These are phyloP conservation scores for Artibeus jamaicensis DNA, from an alignment of 2,797 vertebrate species.

Conservation along the genomic window DNA sequence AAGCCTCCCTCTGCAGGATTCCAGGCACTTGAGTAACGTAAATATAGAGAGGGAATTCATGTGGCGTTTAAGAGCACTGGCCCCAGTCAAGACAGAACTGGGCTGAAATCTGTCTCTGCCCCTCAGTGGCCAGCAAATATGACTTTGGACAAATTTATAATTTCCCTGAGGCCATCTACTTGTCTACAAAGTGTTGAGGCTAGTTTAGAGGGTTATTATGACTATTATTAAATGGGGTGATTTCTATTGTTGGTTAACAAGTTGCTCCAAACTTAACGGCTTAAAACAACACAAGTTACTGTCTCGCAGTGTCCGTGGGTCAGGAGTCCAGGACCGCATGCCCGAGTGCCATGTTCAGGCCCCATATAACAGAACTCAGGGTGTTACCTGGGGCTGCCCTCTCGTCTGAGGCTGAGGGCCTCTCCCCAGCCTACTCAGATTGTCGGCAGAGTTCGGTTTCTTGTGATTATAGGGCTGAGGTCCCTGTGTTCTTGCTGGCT, in stretches of 20 bases:
- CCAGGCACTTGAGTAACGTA: not conserved
- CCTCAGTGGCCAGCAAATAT: not conserved
- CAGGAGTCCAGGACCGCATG: not conserved
- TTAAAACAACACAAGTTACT: not conserved
- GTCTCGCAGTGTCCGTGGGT: not conserved
- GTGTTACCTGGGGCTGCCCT: not conserved
- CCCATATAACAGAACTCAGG: not conserved
- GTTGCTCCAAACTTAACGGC: not conserved
- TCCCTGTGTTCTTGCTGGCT: not conserved
- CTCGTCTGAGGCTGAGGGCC: not conserved
- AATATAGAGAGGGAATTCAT: not conserved
- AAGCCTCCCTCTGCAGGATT: not conserved
- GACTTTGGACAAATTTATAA: not conserved
- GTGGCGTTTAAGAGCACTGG: not conserved
- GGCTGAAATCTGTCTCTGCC: not conserved
- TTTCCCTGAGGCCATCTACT: conserved; percentile 11
- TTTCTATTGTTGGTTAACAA: not conserved
- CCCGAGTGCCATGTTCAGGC: not conserved
- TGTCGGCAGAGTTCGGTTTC: not conserved
- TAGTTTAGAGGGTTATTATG: not conserved
- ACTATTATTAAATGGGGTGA: not conserved
- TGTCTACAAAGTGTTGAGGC: not conserved
- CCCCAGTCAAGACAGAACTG: not conserved
- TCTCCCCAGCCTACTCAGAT: not conserved
- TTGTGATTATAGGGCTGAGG: not conserved